A percentile compares a stretch with the other conserved stretches of the same genome.
Conservation (phyloP, 2,888 invertebrate species). For the Trypoxylon attenuatum region DNA sequence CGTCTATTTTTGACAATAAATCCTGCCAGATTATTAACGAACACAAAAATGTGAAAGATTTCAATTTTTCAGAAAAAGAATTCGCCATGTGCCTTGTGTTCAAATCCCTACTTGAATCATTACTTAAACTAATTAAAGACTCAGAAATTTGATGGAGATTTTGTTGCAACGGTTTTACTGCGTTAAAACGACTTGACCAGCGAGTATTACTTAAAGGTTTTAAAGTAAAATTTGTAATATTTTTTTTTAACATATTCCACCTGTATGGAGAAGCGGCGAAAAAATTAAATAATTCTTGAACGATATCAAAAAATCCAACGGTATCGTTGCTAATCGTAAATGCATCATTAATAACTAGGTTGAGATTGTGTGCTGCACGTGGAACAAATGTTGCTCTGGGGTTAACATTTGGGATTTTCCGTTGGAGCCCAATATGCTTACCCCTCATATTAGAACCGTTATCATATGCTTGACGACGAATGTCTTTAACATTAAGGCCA, state of each 20-base stretch:
- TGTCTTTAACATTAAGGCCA: constrained; percentile 13
- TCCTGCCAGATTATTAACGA: constrained; percentile 32
- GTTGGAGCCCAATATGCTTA: constrained; percentile 24
- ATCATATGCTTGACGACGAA: constrained; percentile 25
- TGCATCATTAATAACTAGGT: constrained; percentile 26
- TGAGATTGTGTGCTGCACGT: constrained; percentile 23
- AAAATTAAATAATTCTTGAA: constrained; percentile 29
- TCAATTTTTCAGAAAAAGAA: constrained; percentile 12
- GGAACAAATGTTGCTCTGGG: constrained; percentile 21
- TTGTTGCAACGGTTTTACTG: constrained; percentile 25
- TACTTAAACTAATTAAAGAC: constrained; percentile 29
- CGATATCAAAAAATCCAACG: constrained; percentile 16
- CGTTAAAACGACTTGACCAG: constrained; percentile 44
- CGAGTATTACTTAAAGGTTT: constrained; percentile 43
- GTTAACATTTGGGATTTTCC: constrained; percentile 21
- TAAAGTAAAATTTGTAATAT: constrained; percentile 37
- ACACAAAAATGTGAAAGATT: constrained; percentile 33
- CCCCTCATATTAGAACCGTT: constrained; percentile 28
- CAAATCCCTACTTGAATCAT: constrained; percentile 16
- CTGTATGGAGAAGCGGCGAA: constrained; percentile 37
- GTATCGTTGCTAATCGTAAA: constrained; percentile 6
- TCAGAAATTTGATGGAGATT: constrained; percentile 40
- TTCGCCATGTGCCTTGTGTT: constrained; percentile 12
- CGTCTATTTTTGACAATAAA: constrained; percentile 17
- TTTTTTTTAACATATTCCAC: constrained; percentile 37